phyloP scores from a whole-genome alignment of 2,888 invertebrate species.

The Candidula unifasciata region DNA sequence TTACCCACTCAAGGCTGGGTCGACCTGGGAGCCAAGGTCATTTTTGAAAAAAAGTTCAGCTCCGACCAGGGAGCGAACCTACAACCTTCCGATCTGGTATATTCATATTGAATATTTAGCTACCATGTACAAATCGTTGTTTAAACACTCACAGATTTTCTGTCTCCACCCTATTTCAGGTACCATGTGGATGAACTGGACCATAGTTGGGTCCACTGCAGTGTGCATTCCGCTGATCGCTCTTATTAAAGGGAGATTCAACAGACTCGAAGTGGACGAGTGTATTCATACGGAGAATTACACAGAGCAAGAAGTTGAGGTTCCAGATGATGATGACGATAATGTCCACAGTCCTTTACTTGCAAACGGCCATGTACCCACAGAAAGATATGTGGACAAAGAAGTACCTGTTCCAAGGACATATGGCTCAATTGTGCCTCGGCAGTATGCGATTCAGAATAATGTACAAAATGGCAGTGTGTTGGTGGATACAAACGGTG shows the following conservation, averaged over 20 bases:
- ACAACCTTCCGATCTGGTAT: too few relatives aligned
- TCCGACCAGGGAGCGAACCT: too few relatives aligned
- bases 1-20: too few relatives aligned
- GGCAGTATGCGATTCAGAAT: neutral
- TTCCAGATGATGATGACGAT: neutral
- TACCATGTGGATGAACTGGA: constrained; percentile 65
- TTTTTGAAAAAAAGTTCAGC: too few relatives aligned
- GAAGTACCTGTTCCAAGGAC: neutral
- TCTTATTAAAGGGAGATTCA: constrained; percentile 65
- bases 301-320: neutral
- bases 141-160: too few relatives aligned
- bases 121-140: neutral
- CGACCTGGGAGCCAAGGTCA: too few relatives aligned
- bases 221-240: constrained; percentile 65
- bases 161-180: neutral
- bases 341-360: neutral
- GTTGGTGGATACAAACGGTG: too few relatives aligned
- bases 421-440: too few relatives aligned
- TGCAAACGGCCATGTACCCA: neutral
- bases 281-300: neutral
- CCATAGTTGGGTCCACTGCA: constrained; percentile 59
- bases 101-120: too few relatives aligned
- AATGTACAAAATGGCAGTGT: neutral
- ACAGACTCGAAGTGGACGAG: constrained; percentile 67
- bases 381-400: neutral